phyloP scores from a whole-genome alignment of 2,888 invertebrate species.

The Melitaea athalia region DNA sequence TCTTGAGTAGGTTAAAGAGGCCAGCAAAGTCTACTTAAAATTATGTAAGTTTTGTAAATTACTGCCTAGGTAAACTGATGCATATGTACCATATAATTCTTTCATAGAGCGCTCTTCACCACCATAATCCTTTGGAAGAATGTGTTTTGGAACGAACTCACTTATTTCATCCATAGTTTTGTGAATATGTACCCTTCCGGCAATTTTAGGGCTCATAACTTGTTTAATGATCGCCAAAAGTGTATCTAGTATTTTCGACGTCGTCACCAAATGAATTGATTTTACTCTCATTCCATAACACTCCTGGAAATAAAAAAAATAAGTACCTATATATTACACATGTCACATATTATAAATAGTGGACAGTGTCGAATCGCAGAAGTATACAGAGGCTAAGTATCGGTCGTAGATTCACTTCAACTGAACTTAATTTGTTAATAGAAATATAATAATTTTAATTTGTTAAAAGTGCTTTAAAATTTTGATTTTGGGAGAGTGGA shows the following conservation, averaged over 20 bases:
- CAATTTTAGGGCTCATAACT: slow-evolving; percentile 54
- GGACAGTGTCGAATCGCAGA: too few species aligned
- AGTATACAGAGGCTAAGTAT: too few species aligned
- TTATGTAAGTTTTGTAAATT: too few species aligned
- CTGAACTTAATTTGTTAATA: too few species aligned
- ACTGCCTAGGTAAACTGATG: too few species aligned
- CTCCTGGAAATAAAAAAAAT: slow-evolving; percentile 51
- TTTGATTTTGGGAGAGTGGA: neutral
- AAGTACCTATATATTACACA: neutral
- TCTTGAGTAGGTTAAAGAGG: too few species aligned
- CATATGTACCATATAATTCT: slow-evolving; percentile 38
- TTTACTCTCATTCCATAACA: slow-evolving; percentile 60
- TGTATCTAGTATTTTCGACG: slow-evolving; percentile 53
- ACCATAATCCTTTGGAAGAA: slow-evolving; percentile 62
- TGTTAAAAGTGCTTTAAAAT: too few species aligned
- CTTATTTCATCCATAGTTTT: slow-evolving; percentile 47
- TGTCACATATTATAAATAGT: too few species aligned
- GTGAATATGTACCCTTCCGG: slow-evolving; percentile 49
- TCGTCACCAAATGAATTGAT: slow-evolving; percentile 54
- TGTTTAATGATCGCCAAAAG: slow-evolving; percentile 54
- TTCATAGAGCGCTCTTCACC: slow-evolving; percentile 52
- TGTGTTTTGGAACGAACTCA: slow-evolving; percentile 48
- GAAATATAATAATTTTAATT: too few species aligned
- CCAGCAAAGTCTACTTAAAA: too few species aligned
- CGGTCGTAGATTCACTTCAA: too few species aligned